Evolutionary conservation across 2,113 vertebrate species (phyloP), one percentile per base, ranked within the genome.

Genomic region (Sitta europaea): DNA sequence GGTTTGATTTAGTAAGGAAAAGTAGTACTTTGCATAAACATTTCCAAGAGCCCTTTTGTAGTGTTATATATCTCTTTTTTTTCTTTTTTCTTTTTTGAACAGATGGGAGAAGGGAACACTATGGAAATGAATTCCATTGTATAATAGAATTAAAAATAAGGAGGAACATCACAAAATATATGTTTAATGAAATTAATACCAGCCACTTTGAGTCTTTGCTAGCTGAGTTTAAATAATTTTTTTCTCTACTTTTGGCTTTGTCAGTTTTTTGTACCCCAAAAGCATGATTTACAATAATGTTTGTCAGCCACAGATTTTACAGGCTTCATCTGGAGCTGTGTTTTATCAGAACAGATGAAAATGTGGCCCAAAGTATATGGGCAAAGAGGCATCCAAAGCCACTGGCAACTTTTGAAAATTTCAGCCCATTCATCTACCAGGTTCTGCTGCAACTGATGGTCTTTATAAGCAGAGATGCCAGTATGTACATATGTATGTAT

Each of bases 31-130:
- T 86, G 74, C 67, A 94, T 53, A 95, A 86, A 84, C 59, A 90
- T 54, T 96, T 96, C 58, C 72, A 92, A 86, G 40, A 92, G 35
- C 19, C 36, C 51, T 74, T 96, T 92, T 90, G 62, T 82, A 70
- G 94, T 50, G 38, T 58, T 77, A 72, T 2, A 8, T 65, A 90
- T 21, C 38, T 79, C 22, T 61, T 48, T 67, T 4, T 80, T 16
- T 42, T n/a, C 40, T 61, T 20, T 42, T 42, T 42, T 42, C 14
- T 42, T 43, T 55, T 62, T 75, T 79, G 59, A 92, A 86, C 83
- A 92, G 94, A 94, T 84, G 77, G 81, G 90, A 80, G 67, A 90
- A 96, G 17, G 35, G 21, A 91, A 85, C 31, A 42, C 71, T 74
- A 66, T 48, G 77, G 42, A 62, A 93, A 93, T 63, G n/a, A 31